These are phyloP conservation scores for Patagioenas fasciata DNA, from an alignment of 2,113 vertebrate genomes.

Conservation along the genomic window DNA sequence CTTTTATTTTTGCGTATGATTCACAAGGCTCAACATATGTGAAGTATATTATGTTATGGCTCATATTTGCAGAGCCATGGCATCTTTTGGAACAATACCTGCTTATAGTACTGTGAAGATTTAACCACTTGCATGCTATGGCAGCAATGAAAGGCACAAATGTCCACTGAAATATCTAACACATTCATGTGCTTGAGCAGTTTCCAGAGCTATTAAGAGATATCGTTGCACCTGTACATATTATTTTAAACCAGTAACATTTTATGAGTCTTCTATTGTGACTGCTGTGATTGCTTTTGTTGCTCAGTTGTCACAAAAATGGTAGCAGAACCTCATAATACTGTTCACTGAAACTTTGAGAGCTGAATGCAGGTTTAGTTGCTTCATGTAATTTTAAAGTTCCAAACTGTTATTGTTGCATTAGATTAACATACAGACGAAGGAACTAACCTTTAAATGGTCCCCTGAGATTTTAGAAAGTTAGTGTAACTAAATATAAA, in stretches of 20 bases:
- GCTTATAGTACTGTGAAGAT: neutral
- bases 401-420: neutral
- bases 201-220: neutral
- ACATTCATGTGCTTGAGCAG: neutral
- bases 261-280: neutral
- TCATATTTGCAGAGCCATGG: neutral
- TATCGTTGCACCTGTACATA: neutral
- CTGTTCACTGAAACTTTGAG: neutral
- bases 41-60: neutral
- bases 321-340: neutral
- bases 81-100: neutral
- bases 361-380: neutral
- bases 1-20: neutral
- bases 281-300: neutral
- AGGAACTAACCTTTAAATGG: neutral
- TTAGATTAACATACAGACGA: neutral
- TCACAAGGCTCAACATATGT: neutral
- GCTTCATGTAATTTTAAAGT: neutral
- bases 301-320: neutral
- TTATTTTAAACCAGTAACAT: neutral
- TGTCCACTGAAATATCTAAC: neutral
- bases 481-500: neutral
- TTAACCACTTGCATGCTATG: neutral
- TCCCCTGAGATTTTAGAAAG: neutral
- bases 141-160: neutral